These are phyloP conservation scores for Heteronetta atricapilla DNA, from an alignment of 2,113 vertebrate genomes.

Conservation along the genomic window DNA sequence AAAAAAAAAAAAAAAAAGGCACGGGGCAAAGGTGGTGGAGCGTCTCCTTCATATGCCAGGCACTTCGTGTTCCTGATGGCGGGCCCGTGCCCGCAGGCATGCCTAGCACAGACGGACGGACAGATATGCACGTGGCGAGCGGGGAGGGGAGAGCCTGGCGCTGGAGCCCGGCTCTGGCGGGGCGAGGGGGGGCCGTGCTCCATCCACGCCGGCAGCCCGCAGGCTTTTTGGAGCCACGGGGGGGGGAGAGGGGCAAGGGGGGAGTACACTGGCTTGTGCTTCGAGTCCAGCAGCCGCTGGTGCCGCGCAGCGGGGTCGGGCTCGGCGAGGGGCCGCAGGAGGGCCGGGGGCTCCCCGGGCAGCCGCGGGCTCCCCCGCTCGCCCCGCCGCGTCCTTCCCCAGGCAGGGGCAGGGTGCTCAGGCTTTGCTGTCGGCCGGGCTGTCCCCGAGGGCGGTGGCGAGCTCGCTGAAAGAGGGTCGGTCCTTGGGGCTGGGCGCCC, in stretches of 20 bases:
- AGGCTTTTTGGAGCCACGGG: not conserved
- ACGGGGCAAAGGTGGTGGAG: slow-evolving; percentile 77
- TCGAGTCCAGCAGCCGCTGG: slow-evolving; percentile 66
- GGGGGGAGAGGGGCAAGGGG: not conserved
- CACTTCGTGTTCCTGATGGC: slow-evolving; percentile 82
- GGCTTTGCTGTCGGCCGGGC: slow-evolving; percentile 89
- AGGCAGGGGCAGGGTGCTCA: slow-evolving; percentile 70
- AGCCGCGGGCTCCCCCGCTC: not conserved
- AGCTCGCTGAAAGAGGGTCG: slow-evolving; percentile 94
- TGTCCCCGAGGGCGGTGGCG: slow-evolving; percentile 83
- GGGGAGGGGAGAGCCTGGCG: not conserved
- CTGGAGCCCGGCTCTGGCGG: not conserved
- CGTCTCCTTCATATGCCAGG: slow-evolving; percentile 95
- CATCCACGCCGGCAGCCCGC: not conserved
- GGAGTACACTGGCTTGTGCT: slow-evolving; percentile 73
- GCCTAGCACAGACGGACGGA: slow-evolving; percentile 35
- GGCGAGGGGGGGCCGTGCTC: not conserved
- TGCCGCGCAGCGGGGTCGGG: not conserved
- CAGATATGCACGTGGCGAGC: not conserved
- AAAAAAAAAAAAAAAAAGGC: slow-evolving; percentile 62
- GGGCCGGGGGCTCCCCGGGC: not conserved
- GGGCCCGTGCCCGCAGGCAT: slow-evolving; percentile 30
- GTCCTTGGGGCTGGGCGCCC: slow-evolving; percentile 91
- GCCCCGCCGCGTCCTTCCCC: not conserved
- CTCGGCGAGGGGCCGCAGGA: not conserved